Percentiles rank a stretch among this genome's conserved stretches.
phyloP scores from a whole-genome alignment of 2,113 vertebrate species.

The Prionailurus viverrinus region DNA sequence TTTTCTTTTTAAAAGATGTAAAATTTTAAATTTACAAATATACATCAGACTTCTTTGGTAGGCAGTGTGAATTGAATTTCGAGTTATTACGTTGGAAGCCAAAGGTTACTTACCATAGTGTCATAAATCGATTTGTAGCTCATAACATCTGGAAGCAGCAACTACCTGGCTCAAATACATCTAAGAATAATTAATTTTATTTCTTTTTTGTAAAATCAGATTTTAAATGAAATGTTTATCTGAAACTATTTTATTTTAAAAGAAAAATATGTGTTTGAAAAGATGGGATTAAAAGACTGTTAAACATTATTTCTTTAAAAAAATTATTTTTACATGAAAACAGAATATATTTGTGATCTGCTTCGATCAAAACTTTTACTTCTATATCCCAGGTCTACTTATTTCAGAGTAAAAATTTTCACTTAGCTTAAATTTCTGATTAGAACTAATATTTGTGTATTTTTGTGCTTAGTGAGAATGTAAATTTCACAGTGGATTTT shows the following conservation, averaged over 20 bases:
- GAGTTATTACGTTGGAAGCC: neutral
- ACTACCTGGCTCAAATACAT: slow-evolving; percentile 5
- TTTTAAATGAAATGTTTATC: slow-evolving; percentile 66
- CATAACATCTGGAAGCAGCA: neutral
- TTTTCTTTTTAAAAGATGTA: slow-evolving; percentile 11
- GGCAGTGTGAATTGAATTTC: slow-evolving; percentile 23
- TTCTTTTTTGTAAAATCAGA: slow-evolving; percentile 46
- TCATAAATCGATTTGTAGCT: neutral
- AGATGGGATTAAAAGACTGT: slow-evolving; percentile 5
- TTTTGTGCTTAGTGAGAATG: slow-evolving; percentile 54
- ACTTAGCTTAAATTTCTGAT: slow-evolving; percentile 55
- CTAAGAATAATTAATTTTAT: slow-evolving; percentile 36
- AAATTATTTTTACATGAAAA: slow-evolving; percentile 70
- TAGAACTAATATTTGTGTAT: slow-evolving; percentile 47
- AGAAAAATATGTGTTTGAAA: slow-evolving; percentile 28
- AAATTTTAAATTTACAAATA: slow-evolving; percentile 43
- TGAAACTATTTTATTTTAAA: slow-evolving; percentile 55
- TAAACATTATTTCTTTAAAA: slow-evolving; percentile 64
- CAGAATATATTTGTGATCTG: slow-evolving; percentile 63
- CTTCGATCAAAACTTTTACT: slow-evolving; percentile 54
- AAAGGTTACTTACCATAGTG: slow-evolving; percentile 3
- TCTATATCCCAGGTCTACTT: slow-evolving; percentile 11
- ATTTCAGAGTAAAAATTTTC: slow-evolving; percentile 59
- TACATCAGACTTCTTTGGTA: slow-evolving; percentile 26
- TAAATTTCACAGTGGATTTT: slow-evolving; percentile 56